These are phyloP conservation scores for Megaceryle maxima DNA, from an alignment of 2,113 vertebrate species.

Conservation along the genomic window DNA sequence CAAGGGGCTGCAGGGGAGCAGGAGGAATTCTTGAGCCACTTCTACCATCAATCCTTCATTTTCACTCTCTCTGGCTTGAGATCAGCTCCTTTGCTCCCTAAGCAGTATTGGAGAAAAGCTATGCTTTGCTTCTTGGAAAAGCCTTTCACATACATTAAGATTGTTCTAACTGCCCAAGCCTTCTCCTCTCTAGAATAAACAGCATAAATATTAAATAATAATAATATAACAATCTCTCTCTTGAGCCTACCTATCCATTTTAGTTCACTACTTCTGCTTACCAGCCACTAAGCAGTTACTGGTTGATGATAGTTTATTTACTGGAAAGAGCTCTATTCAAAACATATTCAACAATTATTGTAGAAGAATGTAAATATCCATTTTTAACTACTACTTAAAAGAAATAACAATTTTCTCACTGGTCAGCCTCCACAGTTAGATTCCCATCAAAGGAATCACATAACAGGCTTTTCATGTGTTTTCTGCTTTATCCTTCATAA, in stretches of 20 bases:
- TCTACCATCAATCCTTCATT: not conserved
- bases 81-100: not conserved
- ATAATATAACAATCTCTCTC: not conserved
- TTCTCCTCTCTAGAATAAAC: not conserved
- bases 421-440: not conserved
- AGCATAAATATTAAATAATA: not conserved
- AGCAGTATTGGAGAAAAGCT: not conserved
- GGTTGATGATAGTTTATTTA: not conserved
- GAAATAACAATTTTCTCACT: not conserved
- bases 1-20: not conserved
- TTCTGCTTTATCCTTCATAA: not conserved
- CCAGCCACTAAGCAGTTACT: not conserved
- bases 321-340: not conserved
- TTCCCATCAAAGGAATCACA: not conserved
- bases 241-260: not conserved
- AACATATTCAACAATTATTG: not conserved
- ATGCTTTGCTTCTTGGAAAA: not conserved
- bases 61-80: not conserved
- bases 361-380: not conserved
- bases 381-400: slow-evolving; percentile 8
- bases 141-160: not conserved
- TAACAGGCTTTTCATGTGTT: not conserved
- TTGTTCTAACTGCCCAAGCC: not conserved
- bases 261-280: not conserved
- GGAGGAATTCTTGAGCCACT: not conserved